These are phyloP conservation scores for Eilema depressum DNA, from an alignment of 2,888 invertebrate genomes.

Conservation along the genomic window DNA sequence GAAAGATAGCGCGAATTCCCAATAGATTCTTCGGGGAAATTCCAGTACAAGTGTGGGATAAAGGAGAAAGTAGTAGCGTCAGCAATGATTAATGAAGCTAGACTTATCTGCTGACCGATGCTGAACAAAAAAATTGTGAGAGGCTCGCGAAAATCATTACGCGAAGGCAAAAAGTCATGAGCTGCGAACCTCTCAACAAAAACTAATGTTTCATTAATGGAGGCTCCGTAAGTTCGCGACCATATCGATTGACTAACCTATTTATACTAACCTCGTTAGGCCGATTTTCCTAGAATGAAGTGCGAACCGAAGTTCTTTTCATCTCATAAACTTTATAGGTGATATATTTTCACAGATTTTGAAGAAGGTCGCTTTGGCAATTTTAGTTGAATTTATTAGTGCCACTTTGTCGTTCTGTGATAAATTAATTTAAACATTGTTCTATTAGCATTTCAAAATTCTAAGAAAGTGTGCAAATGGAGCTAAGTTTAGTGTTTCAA, in stretches of 20 bases:
- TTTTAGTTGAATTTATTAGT: slow-evolving; percentile 8
- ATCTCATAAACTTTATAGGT: slow-evolving; percentile 5
- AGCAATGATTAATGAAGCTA: slow-evolving; percentile 53
- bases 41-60: slow-evolving; percentile 31
- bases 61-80: slow-evolving; percentile 29
- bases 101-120: slow-evolving; percentile 51
- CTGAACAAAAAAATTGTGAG: slow-evolving; percentile 48
- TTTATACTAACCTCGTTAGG: slow-evolving; percentile 27
- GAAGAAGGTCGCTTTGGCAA: slow-evolving; percentile 12
- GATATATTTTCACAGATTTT: neutral
- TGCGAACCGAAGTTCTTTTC: slow-evolving; percentile 8
- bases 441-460: neutral
- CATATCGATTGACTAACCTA: slow-evolving; percentile 39
- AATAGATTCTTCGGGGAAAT: slow-evolving; percentile 26
- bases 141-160: slow-evolving; percentile 58
- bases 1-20: slow-evolving; percentile 34
- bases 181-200: slow-evolving; percentile 35
- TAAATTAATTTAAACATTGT: neutral
- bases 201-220: slow-evolving; percentile 52
- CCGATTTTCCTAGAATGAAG: slow-evolving; percentile 19
- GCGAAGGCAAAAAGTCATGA: slow-evolving; percentile 59
- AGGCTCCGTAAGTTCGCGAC: slow-evolving; percentile 21
- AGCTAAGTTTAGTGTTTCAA: neutral
- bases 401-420: neutral
- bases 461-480: neutral